Evolutionary conservation across 2,888 invertebrate species (phyloP).

Genomic region (Drosophila parthenogenetica): DNA sequence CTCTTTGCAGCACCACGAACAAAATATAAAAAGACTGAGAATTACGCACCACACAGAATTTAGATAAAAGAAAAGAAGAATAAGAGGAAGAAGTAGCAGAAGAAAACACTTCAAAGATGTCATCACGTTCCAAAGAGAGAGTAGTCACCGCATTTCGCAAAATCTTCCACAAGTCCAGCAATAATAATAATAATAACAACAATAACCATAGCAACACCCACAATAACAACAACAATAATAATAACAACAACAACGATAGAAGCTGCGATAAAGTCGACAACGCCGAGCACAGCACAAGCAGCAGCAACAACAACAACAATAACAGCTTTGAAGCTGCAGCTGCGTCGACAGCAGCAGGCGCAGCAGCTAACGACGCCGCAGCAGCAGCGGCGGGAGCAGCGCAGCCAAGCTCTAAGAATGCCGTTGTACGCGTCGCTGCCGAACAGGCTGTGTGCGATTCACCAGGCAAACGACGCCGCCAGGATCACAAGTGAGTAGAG

Average conservation of each 20-base stretch:
- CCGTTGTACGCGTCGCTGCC: constrained; percentile 62
- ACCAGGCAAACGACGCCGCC: constrained; percentile 80
- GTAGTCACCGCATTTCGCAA: constrained; percentile 92
- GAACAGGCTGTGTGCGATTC: constrained; percentile 71
- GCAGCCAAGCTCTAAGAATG: constrained; percentile 51
- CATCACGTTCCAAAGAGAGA: constrained; percentile 92
- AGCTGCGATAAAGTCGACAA: constrained; percentile 88
- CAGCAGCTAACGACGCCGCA: constrained; percentile 84
- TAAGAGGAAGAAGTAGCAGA: constrained; percentile 12
- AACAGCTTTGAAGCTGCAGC: constrained; percentile 53
- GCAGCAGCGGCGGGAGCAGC: constrained; percentile 85
- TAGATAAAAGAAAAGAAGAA: too few species aligned
- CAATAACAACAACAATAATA: constrained; percentile 81
- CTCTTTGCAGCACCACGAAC: constrained; percentile 35
- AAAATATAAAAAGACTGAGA: constrained; percentile 61
- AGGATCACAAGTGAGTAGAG: constrained; percentile 76
- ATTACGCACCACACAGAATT: constrained; percentile 30
- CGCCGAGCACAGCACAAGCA: constrained; percentile 82
- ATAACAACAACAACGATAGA: constrained; percentile 85
- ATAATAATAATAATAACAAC: constrained; percentile 87
- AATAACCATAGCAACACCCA: constrained; percentile 80
- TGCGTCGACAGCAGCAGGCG: constrained; percentile 5
- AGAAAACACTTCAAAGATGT: constrained; percentile 86
- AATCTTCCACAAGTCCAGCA: constrained; percentile 88
- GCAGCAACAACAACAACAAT: constrained; percentile 46